phyloP scores from a whole-genome alignment of 2,888 invertebrate genomes.

The Archaeoteleia sp. region DNA sequence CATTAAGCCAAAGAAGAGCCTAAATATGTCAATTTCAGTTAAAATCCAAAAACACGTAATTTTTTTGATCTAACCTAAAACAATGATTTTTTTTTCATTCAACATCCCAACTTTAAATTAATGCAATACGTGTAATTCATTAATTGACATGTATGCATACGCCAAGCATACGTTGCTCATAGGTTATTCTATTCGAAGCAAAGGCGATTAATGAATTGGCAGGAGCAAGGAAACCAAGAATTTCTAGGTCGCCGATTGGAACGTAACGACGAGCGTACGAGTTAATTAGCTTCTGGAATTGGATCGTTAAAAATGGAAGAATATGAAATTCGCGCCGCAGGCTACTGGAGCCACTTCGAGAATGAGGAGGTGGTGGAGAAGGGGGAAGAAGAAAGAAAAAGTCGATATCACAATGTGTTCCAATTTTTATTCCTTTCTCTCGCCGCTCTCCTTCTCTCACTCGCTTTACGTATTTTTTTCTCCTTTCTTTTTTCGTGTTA shows the following conservation, averaged over 20 bases:
- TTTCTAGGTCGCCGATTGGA: slow-evolving; percentile 42
- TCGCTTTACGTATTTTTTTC: slow-evolving; percentile 33
- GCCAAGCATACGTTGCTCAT: no score
- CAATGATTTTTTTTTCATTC: no score
- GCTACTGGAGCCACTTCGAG: slow-evolving; percentile 43
- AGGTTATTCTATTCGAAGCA: slow-evolving; percentile 12
- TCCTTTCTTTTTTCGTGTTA: slow-evolving; percentile 25
- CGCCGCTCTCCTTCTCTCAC: slow-evolving; percentile 35
- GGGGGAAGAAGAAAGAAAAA: slow-evolving; percentile 45
- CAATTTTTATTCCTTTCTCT: slow-evolving; percentile 57
- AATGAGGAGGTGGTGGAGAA: slow-evolving; percentile 15
- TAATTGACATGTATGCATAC: no score
- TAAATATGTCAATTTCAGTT: no score
- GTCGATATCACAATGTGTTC: slow-evolving; percentile 61
- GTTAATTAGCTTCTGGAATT: slow-evolving; percentile 70
- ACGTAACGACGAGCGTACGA: slow-evolving; percentile 41
- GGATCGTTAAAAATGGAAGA: slow-evolving; percentile 61
- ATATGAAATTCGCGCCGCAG: slow-evolving; percentile 62
- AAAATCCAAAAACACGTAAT: no score
- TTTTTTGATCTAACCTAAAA: no score
- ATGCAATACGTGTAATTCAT: no score
- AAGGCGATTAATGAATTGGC: slow-evolving; percentile 37
- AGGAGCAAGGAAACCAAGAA: slow-evolving; percentile 38
- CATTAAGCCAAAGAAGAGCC: no score
- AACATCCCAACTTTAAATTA: no score